Conservation (phyloP, 92 coral and sea anemone species). For the Porites divaricata region DNA sequence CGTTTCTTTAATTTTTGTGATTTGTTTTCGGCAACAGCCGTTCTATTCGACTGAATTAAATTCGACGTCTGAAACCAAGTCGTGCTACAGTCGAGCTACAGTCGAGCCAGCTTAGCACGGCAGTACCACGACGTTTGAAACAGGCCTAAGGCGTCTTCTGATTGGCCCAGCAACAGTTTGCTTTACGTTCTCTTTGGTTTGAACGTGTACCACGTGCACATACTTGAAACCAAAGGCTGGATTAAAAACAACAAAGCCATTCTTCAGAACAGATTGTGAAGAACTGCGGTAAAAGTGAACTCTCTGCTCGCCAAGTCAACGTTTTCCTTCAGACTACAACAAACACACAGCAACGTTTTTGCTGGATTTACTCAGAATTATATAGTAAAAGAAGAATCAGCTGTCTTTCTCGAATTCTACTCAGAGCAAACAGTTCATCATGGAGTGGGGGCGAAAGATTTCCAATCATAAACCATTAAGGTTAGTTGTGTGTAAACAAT, state of each 20-base stretch:
- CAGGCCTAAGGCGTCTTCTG: not conserved
- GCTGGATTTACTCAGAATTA: not conserved
- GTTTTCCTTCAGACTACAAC: not conserved
- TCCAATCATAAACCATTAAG: conserved; percentile 44
- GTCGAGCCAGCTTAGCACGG: too few relatives aligned
- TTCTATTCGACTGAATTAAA: too few relatives aligned
- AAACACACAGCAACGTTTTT: not conserved
- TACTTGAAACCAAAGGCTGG: not conserved
- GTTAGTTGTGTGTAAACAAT: conserved; percentile 24
- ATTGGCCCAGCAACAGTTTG: not conserved
- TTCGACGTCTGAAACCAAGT: too few relatives aligned
- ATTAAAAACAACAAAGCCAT: not conserved
- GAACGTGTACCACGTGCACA: conserved; percentile 9
- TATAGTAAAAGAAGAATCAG: not conserved
- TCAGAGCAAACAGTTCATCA: not conserved
- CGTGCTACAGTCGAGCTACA: too few relatives aligned
- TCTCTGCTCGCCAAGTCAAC: not conserved
- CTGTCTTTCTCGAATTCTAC: not conserved
- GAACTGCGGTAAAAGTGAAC: not conserved
- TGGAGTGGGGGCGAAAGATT: conserved; percentile 32
- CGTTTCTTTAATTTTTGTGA: too few relatives aligned
- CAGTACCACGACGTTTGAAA: too few relatives aligned
- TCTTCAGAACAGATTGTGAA: not conserved
- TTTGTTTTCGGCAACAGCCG: too few relatives aligned
- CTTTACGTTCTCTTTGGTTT: not conserved